Conservation (phyloP, 2,113 vertebrate species). For the Rhinolophus ferrumequinum region DNA sequence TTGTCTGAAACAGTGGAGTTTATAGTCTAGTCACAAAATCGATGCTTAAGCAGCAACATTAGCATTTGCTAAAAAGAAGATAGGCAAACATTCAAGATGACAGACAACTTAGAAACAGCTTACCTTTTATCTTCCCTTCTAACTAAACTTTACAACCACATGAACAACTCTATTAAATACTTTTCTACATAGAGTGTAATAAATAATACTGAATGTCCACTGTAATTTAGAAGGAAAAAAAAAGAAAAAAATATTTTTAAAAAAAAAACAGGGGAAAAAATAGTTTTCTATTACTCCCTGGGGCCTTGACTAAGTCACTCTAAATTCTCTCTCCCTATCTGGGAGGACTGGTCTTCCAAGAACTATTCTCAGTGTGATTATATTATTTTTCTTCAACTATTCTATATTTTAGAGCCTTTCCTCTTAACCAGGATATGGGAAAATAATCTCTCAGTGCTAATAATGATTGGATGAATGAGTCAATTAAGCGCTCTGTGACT, state of each 20-base stretch:
- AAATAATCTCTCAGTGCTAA: not conserved
- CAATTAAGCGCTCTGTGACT: not conserved
- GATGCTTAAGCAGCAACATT: not conserved
- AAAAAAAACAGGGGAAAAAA: too few relatives aligned
- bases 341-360: not conserved
- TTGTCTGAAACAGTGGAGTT: not conserved
- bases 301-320: not conserved
- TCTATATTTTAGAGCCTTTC: not conserved
- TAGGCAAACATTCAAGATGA: conserved; percentile 1
- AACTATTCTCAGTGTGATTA: not conserved
- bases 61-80: not conserved
- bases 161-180: not conserved
- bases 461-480: not conserved
- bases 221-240: too few relatives aligned
- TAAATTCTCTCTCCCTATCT: not conserved
- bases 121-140: not conserved
- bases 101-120: not conserved
- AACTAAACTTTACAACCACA: not conserved
- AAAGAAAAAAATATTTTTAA: too few relatives aligned
- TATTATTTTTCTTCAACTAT: not conserved
- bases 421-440: not conserved
- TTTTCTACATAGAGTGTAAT: not conserved
- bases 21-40: not conserved
- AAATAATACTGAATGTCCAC: too few relatives aligned
- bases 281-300: not conserved